Conservation (phyloP, 2,113 vertebrate genomes). For the Pithys albifrons region DNA sequence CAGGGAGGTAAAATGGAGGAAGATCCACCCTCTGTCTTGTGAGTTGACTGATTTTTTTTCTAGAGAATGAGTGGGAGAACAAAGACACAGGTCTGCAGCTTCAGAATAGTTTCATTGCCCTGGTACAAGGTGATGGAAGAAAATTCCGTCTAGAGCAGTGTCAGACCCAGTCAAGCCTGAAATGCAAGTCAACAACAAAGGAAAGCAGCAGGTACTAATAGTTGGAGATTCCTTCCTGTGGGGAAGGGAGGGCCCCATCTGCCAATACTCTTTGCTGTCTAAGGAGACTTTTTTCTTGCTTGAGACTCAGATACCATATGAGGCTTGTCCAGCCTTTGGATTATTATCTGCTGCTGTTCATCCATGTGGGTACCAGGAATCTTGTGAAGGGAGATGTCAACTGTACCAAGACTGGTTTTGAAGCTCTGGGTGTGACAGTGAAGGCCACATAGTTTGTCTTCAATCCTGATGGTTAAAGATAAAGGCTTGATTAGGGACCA, state of each 20-base stretch:
- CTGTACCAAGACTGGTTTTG: not conserved
- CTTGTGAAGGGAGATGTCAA: not conserved
- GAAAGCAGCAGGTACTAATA: not conserved
- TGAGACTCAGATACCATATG: not conserved
- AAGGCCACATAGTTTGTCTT: not conserved
- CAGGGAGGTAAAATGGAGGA: not conserved
- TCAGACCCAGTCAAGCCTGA: not conserved
- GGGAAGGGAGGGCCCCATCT: not conserved
- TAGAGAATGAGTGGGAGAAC: not conserved
- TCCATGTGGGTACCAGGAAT: rapidly evolving
- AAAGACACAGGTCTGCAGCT: not conserved
- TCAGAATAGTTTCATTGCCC: not conserved
- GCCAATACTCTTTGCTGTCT: not conserved
- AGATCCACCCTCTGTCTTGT: not conserved
- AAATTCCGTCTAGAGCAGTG: rapidly evolving
- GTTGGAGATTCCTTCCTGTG: not conserved
- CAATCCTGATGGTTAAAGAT: not conserved
- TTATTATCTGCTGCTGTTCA: not conserved
- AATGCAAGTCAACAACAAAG: not conserved
- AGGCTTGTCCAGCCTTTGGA: not conserved
- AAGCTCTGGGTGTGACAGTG: not conserved
- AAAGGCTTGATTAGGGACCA: not conserved
- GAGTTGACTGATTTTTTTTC: not conserved
- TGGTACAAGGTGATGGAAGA: not conserved
- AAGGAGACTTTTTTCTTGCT: not conserved